Evolutionary conservation across 2,888 invertebrate genomes (phyloP).

Genomic region (Neoscelio sp.): DNA sequence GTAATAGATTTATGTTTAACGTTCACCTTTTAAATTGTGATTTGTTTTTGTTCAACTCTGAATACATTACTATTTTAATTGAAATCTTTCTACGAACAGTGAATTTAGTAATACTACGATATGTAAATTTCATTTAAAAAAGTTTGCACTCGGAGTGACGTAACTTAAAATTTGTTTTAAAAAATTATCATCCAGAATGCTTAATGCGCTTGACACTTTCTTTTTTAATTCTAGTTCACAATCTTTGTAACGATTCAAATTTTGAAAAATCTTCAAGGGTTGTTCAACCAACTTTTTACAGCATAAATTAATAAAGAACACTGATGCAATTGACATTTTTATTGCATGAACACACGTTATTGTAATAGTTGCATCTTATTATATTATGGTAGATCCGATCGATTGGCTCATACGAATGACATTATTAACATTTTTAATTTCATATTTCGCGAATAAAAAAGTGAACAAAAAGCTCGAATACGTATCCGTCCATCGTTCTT

Average conservation of each 20-base stretch:
- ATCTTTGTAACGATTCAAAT: too few species aligned
- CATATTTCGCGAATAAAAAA: too few species aligned
- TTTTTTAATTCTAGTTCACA: not conserved
- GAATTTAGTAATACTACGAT: slow-evolving; percentile 27
- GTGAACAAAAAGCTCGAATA: too few species aligned
- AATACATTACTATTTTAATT: slow-evolving; percentile 50
- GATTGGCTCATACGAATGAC: too few species aligned
- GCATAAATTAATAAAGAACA: not conserved
- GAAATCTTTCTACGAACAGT: slow-evolving; percentile 29
- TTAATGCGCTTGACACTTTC: not conserved
- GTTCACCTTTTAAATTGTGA: slow-evolving; percentile 5
- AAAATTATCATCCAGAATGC: slow-evolving; percentile 8
- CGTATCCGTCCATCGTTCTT: too few species aligned
- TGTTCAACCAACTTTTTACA: not conserved
- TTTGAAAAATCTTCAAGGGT: too few species aligned
- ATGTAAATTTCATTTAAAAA: slow-evolving; percentile 40
- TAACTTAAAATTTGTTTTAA: slow-evolving; percentile 27
- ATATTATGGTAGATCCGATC: not conserved
- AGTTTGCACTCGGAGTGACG: slow-evolving; percentile 40
- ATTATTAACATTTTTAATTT: too few species aligned
- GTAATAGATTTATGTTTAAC: slow-evolving; percentile 22
- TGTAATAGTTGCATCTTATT: not conserved
- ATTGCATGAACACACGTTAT: slow-evolving; percentile 37
- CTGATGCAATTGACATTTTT: slow-evolving; percentile 54
- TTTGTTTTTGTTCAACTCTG: slow-evolving; percentile 39